Base-by-base conservation (phyloP, 1,140 invertebrate genomes). In the Drosophila tsacasi region DNA sequence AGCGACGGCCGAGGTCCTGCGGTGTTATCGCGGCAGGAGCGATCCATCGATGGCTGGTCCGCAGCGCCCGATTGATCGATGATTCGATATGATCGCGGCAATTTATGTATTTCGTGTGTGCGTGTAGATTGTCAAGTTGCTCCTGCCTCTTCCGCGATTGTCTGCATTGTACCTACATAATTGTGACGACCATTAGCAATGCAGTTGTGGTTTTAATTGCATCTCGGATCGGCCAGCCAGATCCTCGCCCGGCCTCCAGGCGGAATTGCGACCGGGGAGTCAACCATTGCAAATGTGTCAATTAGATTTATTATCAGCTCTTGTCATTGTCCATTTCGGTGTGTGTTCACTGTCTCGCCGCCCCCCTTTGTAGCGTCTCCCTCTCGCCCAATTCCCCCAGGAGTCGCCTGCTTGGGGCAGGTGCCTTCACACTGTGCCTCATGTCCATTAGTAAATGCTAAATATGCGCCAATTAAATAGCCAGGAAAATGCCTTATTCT, bases 221-320 rank as follows among this genome's bases (percentile, higher is more conserved):
- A 72, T 60, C 54, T 59, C 65, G 42, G 21, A 47, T 68, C 63
- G 32, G 63, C 23, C 30, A 66, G 27, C 61, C 54, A 65, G 62
- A 63, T 65, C 65, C 67, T 68, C 8, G 67, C 49, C 37, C 47
- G 23, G 52, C 46, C 67, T 57, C 67, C 57, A 49, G 46, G 21
- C 44, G 66, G 66, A 65, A 40, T 65, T 37, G 66, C 37, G 25
- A 52, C 57, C 68, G 67, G 71, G 62, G 65, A 60, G 71, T 81
- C 81, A 77, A 61, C 82, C 81, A 79, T 73, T 76, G 90, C 90
- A 92, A 87, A 92, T 92, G 90, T 92, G 90, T 92, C 90, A 92
- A 92, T 92, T 92, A 92, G 90, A 92, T 92, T 92, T 92, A 92
- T 92, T 92, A 92, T 92, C 90, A 87, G 78, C 83, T 84, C 73